Evolutionary conservation across 2,113 vertebrate genomes (phyloP), one percentile per base, ranked within the genome.

Genomic region (Ictalurus furcatus): DNA sequence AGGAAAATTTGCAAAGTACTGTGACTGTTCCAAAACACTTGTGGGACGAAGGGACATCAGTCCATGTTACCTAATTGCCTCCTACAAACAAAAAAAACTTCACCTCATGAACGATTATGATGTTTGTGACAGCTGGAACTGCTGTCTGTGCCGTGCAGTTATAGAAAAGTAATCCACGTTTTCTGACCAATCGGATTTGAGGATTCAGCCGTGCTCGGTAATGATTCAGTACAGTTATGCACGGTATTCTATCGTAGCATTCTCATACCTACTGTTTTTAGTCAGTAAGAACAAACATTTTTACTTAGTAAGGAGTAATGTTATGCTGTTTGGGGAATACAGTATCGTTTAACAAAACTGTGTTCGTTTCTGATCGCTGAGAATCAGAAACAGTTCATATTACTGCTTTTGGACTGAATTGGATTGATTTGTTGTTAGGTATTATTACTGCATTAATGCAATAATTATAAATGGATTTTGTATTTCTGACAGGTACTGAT

Each of bases 401-500:
- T 30, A 69, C 14, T 69, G 67, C 4, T 30, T n/a, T 65, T 69
- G n/a, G 13, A 30, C 13, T 3, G 3, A 30, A 30, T 13, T 14
- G 54, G 54, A 56, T 44, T 44, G 40, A 6, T 44, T 44, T 48
- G 44, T 7, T 48, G 44, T 61, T 44, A 52, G 23, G 30, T 52
- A 13, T 79, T 81, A 13, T 79, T 81, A 12, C 80, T 79, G 6
- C 5, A 19, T 21, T 40, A 21, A 87, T 79, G n/a, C 2, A 67
- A n/a, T 67, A 37, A 80, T 44, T 52, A 16, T 7, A 21, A 16
- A 85, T 17, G 40, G 12, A 52, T 59, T 89, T 87, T 86, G 88
- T 67, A 8, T 85, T 3, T 89, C 21, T 85, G 90, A 44, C 90
- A 99, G 98, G 98, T 99, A 88, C 96, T 99, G 93, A 99, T 99